Conservation (phyloP, 1,140 invertebrate species). For the Sinonovacula constricta region DNA sequence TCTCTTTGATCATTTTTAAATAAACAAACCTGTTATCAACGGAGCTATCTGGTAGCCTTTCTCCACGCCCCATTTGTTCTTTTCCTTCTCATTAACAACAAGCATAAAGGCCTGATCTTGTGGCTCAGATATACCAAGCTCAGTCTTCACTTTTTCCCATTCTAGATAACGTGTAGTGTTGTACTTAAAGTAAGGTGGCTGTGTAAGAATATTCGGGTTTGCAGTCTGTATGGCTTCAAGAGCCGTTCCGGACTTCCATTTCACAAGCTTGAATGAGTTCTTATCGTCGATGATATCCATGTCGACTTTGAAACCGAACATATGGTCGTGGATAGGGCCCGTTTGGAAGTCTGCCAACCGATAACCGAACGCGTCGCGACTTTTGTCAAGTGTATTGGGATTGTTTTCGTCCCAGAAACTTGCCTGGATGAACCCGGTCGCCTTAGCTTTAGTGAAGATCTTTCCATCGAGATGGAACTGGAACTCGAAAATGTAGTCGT, state of each 20-base stretch:
- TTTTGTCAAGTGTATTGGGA: conserved; percentile 31
- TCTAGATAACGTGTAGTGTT: conserved; percentile 51
- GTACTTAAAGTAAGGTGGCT: conserved; percentile 50
- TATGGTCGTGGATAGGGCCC: conserved; percentile 67
- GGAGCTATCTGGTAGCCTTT: conserved; percentile 45
- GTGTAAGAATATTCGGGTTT: conserved; percentile 10
- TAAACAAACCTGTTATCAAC: conserved; percentile 23
- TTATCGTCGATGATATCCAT: conserved; percentile 59
- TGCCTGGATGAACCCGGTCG: conserved; percentile 63
- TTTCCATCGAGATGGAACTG: conserved; percentile 55
- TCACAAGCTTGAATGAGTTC: conserved; percentile 63
- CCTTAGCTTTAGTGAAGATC: conserved; percentile 47
- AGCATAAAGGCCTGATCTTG: conserved; percentile 34
- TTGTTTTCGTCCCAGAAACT: conserved; percentile 53
- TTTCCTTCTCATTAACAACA: conserved; percentile 48
- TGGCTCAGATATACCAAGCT: conserved; percentile 10
- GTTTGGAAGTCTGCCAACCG: conserved; percentile 42
- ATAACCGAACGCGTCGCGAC: conserved; percentile 58
- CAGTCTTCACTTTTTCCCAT: conserved; percentile 43
- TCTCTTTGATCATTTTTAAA: neutral
- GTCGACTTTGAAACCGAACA: conserved; percentile 69
- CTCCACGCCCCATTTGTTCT: conserved; percentile 54
- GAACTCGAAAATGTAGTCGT: conserved; percentile 61
- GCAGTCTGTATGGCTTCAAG: conserved; percentile 42
- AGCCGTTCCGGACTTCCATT: conserved; percentile 48